Base-by-base conservation (phyloP, 2,888 invertebrate genomes). In the Gordius sp. region DNA sequence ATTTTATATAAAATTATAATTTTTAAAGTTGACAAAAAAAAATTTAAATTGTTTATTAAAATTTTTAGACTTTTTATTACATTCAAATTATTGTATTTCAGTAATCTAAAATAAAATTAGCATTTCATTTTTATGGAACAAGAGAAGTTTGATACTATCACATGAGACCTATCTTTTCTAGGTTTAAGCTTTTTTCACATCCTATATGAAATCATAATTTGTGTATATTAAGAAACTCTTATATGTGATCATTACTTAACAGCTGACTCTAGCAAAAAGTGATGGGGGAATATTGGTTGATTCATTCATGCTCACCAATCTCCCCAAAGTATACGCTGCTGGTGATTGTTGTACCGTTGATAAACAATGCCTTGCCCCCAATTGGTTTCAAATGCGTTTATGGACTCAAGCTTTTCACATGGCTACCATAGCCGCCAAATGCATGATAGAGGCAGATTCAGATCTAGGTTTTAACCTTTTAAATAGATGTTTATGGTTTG, bases 391-490 rank as follows among this genome's bases (percentile, higher is more conserved):
- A 73, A 82, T 93, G 79, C 76, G 86, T 59, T 70, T 97, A 33
- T 97, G 97, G 97, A 85, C 87, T 1, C 97, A 99, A 71, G 97
- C 93, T 0, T 73, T 87, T 58, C 89, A 91, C 71, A 91, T 91
- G 89, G 97, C 91, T 8, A 76, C 77, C 58, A 87, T 84, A 74
- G 86, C 83, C 25, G 91, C 85, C 0, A 81, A 81, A 68, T 78
- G 80, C 59, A 91, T 99, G 82, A n/a, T n/a, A n/a, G n/a, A n/a
- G n/a, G n/a, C n/a, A n/a, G n/a, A n/a, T n/a, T n/a, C n/a, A n/a
- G n/a, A n/a, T n/a, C n/a, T n/a, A n/a, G n/a, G n/a, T n/a, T n/a
- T n/a, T n/a, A n/a, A n/a, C n/a, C n/a, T n/a, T n/a, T n/a, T n/a
- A n/a, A n/a, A n/a, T n/a, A n/a, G n/a, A n/a, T n/a, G n/a, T n/a